Evolutionary conservation across 2,113 vertebrate genomes (phyloP).

Genomic region (Vidua chalybeata): DNA sequence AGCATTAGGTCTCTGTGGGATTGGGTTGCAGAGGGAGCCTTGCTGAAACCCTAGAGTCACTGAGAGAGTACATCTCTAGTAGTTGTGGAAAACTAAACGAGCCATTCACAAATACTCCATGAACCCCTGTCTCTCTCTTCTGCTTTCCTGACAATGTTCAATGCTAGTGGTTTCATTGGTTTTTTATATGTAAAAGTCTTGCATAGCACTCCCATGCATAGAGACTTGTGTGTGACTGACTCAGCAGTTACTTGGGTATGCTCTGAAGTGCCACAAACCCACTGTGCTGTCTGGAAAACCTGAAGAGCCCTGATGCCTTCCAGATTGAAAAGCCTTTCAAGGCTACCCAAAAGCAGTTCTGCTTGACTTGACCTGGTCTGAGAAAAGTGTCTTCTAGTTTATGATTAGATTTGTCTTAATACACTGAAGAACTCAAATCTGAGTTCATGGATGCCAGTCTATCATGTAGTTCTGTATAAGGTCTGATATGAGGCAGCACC

Average conservation of each 20-base stretch:
- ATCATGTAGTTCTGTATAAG: background rate
- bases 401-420: background rate
- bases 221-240: background rate
- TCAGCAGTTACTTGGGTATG: background rate
- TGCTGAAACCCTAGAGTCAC: background rate
- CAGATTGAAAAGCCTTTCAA: background rate
- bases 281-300: background rate
- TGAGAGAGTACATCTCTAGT: background rate
- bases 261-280: background rate
- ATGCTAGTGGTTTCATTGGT: background rate
- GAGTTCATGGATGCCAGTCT: background rate
- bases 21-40: background rate
- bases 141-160: background rate
- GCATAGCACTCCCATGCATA: background rate
- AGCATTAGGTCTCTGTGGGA: background rate
- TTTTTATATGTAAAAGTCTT: background rate
- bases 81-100: background rate
- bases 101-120: background rate
- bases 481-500: background rate
- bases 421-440: background rate
- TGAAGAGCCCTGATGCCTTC: background rate
- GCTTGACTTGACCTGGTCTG: background rate
- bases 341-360: background rate
- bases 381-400: background rate
- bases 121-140: background rate